phyloP scores from a whole-genome alignment of 2,797 vertebrate species.

The Sebastes itinus region DNA sequence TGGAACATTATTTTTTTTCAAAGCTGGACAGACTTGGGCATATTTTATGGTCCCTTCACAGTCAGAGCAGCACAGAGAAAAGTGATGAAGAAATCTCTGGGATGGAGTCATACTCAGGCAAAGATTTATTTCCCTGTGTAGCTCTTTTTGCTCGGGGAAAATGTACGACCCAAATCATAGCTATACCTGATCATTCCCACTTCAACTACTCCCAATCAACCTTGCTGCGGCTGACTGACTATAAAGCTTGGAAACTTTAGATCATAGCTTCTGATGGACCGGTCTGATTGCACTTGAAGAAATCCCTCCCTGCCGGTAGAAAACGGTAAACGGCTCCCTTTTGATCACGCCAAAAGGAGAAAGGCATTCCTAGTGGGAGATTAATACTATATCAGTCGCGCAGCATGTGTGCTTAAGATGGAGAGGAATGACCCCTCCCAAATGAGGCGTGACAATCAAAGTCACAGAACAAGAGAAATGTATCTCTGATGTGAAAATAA shows the following conservation, averaged over 20 bases:
- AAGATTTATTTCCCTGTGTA: constrained; percentile 48
- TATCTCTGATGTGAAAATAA: constrained; percentile 72
- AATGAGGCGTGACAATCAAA: constrained; percentile 80
- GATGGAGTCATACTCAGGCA: constrained; percentile 49
- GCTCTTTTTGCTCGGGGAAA: constrained; percentile 38
- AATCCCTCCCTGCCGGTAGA: not conserved
- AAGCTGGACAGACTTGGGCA: constrained; percentile 59
- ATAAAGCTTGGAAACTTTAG: constrained; percentile 53
- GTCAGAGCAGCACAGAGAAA: constrained; percentile 43
- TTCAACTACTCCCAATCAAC: constrained; percentile 49
- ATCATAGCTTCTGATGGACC: constrained; percentile 41
- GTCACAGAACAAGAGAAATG: constrained; percentile 71
- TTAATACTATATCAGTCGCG: constrained; percentile 43
- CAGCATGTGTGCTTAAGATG: constrained; percentile 50
- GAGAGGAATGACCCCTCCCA: constrained; percentile 55
- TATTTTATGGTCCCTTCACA: constrained; percentile 68
- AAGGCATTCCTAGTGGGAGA: constrained; percentile 31
- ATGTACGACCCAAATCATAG: constrained; percentile 17
- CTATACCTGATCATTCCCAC: constrained; percentile 48
- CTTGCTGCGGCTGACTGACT: constrained; percentile 16
- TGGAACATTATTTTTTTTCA: constrained; percentile 61
- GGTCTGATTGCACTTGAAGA: constrained; percentile 46
- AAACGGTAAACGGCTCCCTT: constrained; percentile 33
- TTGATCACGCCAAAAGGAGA: constrained; percentile 52
- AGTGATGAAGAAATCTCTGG: constrained; percentile 59